phyloP scores from a whole-genome alignment of 2,797 vertebrate species.

The Tachyglossus aculeatus region DNA sequence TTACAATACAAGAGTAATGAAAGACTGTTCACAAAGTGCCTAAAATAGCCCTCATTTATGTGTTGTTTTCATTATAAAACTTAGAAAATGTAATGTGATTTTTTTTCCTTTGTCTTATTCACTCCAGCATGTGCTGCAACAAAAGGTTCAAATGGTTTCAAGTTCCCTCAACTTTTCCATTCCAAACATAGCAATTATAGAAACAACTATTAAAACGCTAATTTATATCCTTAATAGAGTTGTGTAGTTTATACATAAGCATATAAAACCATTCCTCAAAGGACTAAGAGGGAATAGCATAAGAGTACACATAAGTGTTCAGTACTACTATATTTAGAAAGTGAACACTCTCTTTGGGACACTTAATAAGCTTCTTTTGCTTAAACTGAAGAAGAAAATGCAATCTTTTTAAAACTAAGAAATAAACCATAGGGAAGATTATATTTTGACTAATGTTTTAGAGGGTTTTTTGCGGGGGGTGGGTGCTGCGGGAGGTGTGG shows the following conservation, averaged over 20 bases:
- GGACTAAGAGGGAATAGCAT: no score
- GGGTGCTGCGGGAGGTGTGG: no score
- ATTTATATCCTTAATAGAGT: not conserved
- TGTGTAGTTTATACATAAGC: not conserved
- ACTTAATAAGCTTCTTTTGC: no score
- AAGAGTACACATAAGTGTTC: no score
- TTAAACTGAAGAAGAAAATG: no score
- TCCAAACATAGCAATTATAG: not conserved
- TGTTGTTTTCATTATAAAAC: not conserved
- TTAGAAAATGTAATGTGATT: not conserved
- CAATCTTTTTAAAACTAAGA: no score
- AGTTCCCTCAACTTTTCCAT: not conserved
- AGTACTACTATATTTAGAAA: not conserved
- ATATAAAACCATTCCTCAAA: not conserved
- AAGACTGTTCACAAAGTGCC: constrained; percentile 11
- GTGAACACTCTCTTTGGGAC: no score
- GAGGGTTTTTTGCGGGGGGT: no score
- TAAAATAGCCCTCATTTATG: not conserved
- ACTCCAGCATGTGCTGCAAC: not conserved
- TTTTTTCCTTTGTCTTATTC: not conserved
- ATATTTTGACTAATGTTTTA: no score
- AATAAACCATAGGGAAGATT: no score
- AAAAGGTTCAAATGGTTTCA: not conserved
- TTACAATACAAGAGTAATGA: constrained; percentile 5
- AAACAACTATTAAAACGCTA: accelerated